Evolutionary conservation across 1,140 invertebrate genomes (phyloP), one percentile per base, ranked within the genome.

Genomic region (Yoshiicerus persimilis): DNA sequence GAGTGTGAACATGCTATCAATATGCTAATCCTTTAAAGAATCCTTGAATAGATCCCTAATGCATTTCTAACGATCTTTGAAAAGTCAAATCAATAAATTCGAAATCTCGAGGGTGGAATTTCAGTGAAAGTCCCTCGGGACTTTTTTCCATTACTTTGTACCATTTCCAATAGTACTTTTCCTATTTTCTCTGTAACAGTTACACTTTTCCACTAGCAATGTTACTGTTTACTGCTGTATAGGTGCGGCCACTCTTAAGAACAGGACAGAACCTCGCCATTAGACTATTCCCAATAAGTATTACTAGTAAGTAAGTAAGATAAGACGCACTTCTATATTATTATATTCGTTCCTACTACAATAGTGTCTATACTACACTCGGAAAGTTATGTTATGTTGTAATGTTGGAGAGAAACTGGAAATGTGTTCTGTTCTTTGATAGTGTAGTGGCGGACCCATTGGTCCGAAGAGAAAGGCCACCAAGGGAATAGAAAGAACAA

Each of bases 401-500:
- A 56, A 56, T 56, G 47, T 56, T 56, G n/a, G 47, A 56, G n/a
- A n/a, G n/a, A n/a, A n/a, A n/a, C 47, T 56, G 47, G 47, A 56
- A 56, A 56, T 56, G 47, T 56, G 47, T 56, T 56, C 66, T 70
- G 25, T 70, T 70, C 66, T 70, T 70, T 27, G 30, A 30, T 70
- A 70, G 66, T 70, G 66, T 80, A 80, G 75, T 34, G 34, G 75
- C 34, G 75, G 75, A 80, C 89, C 87, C 89, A 89, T 87, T 86
- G 84, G 87, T 88, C 89, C 89, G 87, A 88, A 87, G 64, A 88
- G 85, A 89, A 89, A 85, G 88, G 88, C 77, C 87, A 86, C 80
- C 89, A n/a, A 27, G 89, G 89, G 89, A 89, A 85, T 88, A 85
- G 87, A 87, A 87, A 89, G 85, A 70, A 87, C 89, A 36, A 88